phyloP scores from a whole-genome alignment of 2,797 vertebrate species.

The Alosa sapidissima region DNA sequence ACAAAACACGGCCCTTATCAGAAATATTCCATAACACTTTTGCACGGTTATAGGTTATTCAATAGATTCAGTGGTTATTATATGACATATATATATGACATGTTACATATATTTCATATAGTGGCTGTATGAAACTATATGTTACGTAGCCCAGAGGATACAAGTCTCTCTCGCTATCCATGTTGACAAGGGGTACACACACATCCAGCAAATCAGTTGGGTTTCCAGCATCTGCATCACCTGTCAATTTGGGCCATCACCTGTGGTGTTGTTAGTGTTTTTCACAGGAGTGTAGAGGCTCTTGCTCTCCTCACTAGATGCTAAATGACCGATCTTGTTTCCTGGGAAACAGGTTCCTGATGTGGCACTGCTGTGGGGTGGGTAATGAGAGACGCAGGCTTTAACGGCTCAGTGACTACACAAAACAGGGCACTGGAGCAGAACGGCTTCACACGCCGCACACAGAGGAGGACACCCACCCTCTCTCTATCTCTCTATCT shows the following conservation, averaged over 20 bases:
- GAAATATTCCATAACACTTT: no score
- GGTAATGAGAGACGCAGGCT: not conserved
- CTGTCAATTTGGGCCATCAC: not conserved
- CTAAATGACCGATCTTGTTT: not conserved
- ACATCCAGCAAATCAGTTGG: not conserved
- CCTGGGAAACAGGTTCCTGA: not conserved
- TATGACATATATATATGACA: no score
- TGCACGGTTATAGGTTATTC: not conserved
- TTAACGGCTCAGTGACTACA: not conserved
- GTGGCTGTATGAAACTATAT: no score
- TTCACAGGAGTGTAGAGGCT: not conserved
- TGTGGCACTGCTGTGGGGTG: not conserved
- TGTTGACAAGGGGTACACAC: not conserved
- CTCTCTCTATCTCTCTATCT: not conserved
- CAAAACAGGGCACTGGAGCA: not conserved
- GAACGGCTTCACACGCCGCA: not conserved
- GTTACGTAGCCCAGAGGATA: no score
- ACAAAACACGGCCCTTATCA: not conserved
- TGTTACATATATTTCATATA: no score
- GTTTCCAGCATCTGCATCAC: not conserved
- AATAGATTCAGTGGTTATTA: not conserved
- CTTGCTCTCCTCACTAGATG: not conserved
- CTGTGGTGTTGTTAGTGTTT: not conserved
- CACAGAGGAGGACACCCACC: not conserved
- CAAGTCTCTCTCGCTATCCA: not conserved